These are phyloP conservation scores for Oostethus manadensis DNA, from an alignment of 2,113 vertebrate genomes.

Conservation along the genomic window DNA sequence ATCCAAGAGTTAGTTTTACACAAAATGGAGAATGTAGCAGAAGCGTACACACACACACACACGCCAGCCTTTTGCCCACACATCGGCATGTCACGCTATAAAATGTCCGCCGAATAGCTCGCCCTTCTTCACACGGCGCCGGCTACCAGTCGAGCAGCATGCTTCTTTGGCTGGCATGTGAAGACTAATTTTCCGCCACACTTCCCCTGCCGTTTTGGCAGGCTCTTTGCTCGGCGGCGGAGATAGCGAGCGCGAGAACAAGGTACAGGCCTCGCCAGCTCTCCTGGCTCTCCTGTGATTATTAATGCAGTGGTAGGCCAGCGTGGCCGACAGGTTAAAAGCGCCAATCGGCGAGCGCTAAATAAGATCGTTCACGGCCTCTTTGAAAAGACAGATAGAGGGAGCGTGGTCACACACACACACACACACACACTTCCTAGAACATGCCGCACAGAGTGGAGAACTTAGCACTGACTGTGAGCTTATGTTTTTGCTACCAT, in stretches of 20 bases:
- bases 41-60: conserved; percentile 8
- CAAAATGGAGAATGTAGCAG: conserved; percentile 2
- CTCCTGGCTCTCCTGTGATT: conserved; percentile 61
- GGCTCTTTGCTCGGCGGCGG: conserved; percentile 47
- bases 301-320: conserved; percentile 69
- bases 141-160: conserved; percentile 58
- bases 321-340: conserved; percentile 70
- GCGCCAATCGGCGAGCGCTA: conserved; percentile 64
- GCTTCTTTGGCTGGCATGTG: conserved; percentile 63
- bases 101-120: conserved; percentile 48
- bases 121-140: conserved; percentile 54
- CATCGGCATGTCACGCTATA: conserved; percentile 34
- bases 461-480: too few species aligned
- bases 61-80: conserved; percentile 9
- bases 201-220: conserved; percentile 67
- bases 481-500: too few species aligned
- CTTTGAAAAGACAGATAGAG: conserved; percentile 55
- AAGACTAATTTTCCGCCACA: conserved; percentile 73
- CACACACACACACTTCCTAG: conserved; percentile 14
- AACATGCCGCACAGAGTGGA: conserved; percentile 8
- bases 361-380: conserved; percentile 71
- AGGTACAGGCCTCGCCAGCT: conserved; percentile 59
- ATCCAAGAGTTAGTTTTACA: conserved; percentile 6
- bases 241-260: conserved; percentile 62
- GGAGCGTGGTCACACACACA: conserved; percentile 13